Base-by-base conservation (phyloP, 2,888 invertebrate species). In the Anticlea derivata region DNA sequence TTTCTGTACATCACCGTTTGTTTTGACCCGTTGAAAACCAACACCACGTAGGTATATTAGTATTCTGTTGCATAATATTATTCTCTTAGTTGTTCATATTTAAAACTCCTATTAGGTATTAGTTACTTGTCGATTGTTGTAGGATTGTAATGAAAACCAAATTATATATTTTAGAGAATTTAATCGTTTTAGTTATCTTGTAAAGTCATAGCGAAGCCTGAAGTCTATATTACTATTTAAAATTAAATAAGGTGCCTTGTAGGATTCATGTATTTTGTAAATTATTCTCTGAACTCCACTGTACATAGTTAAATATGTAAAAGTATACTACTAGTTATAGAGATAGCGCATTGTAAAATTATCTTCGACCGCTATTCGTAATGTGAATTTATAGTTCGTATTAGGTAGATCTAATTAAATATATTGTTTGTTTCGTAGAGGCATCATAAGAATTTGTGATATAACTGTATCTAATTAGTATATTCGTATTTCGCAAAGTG, bases 131-230 rank as follows among this genome's bases (percentile, higher is more conserved):
- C 83, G 78, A 83, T 86, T 89, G 85, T 86, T 87, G 82, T 90
- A 89, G 85, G 80, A 82, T 83, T 86, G 78, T 87, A 87, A 86
- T 85, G 83, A 85, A 88, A 84, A 88, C 90, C 89, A 90, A 90
- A 90, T 87, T 88, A 86, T 88, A 89, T 88, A 87, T 88, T 85
- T 83, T 89, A 89, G 86, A 88, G 84, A 86, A 86, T 86, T 84
- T 85, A 87, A 84, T 83, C 78, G 78, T 79, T 83, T 86, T 86
- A 87, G 84, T 85, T 86, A 83, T 83, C 83, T 77, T 89, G 82
- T 88, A 87, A 86, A 88, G 88, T 88, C 87, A 87, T 84, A 86
- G 84, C 75, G 81, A 86, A 86, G 87, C 89, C 85, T 87, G 83
- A 86, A 86, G 83, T 86, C 83, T 85, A 83, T 80, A 77, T 83